Evolutionary conservation across 2,113 vertebrate genomes (phyloP), one percentile per base, ranked within the genome.

Genomic region (Stegastes partitus): DNA sequence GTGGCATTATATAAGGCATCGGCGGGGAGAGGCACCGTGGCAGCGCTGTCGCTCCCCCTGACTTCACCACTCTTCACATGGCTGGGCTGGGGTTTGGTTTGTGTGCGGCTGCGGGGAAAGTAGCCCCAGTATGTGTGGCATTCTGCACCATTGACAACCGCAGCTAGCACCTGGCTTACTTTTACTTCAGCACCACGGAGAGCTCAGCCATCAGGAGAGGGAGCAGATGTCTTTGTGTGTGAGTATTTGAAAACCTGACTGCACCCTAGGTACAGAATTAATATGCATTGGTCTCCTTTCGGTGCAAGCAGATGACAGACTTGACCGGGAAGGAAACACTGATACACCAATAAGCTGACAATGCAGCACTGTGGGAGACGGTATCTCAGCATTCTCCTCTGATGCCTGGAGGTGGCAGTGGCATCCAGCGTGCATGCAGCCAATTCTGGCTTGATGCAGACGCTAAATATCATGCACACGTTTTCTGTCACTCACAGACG

Each of bases 171-270:
- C 91, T 90, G 86, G 62, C 47, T 23, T 23, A n/a, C 68, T 45
- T 37, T 57, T 57, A 73, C 72, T 93, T 93, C 92, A 94, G 91
- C 83, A 92, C 90, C 90, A 85, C 4, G 87, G 90, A 93, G 64
- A 94, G 91, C 45, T 81, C 82, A 50, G 47, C 21, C 59, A 23
- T 64, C 63, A 66, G 50, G 63, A 7, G n/a, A 15, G 2, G 15
- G 23, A 55, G 70, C 47, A 77, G 37, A 51, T 62, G 10, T n/a
- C 31, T 1, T 14, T 61, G 56, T 0, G 1, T 16, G 11, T 26
- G 23, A 23, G 14, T 47, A 2, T 67, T 66, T 51, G 19, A 47
- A 45, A 76, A 39, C 15, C 42, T 26, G 42, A 26, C 53, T 22
- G 63, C 49, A 45, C 37, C 8, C 62, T 56, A 5, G 0, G 12